Base-by-base conservation (phyloP, 2,113 vertebrate genomes). In the Alosa alosa region DNA sequence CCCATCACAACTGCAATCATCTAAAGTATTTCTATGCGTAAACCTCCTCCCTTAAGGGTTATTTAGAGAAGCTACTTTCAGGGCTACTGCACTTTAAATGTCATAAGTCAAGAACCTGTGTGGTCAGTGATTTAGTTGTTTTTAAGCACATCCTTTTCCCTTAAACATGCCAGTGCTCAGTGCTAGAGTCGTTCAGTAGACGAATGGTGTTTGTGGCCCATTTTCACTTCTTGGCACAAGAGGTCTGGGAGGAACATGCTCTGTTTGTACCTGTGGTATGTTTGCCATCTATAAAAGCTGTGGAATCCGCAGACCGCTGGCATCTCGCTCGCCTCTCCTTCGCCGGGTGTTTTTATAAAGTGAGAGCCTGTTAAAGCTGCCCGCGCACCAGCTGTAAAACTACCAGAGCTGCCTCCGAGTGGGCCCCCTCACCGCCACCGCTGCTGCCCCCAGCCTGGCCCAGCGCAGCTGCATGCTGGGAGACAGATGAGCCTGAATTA, bases 401-500 rank as follows among this genome's bases (percentile, higher is more conserved):
- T 78, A 78, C 72, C 72, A 13, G 31, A 78, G 31, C 31, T 36
- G 25, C 72, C 72, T 78, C n/a, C 1, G 7, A 13, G 25, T 0
- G 36, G 36, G 36, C 13, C 36, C 72, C 25, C 8, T 17, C 10
- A 2, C 72, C 9, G 11, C 31, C 25, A 9, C 9, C 9, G 3
- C 72, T 1, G 11, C 31, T 2, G 9, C 25, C 64, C 25, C 72
- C 72, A 78, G 31, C 31, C 25, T 75, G 31, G 31, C 68, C 1
- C 68, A 36, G 25, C 10, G 68, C 68, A 31, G 72, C 36, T 17
- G 72, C 25, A 11, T 78, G 72, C 72, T 78, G 72, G 31, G 72
- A 78, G 13, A 36, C 72, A 78, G 72, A 78, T 78, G 72, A 78
- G 72, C 36, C 72, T 78, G 72, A 78, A 78, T 78, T 78, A 78